Evolutionary conservation across 1,140 invertebrate species (phyloP).

Genomic region (Manduca sexta): DNA sequence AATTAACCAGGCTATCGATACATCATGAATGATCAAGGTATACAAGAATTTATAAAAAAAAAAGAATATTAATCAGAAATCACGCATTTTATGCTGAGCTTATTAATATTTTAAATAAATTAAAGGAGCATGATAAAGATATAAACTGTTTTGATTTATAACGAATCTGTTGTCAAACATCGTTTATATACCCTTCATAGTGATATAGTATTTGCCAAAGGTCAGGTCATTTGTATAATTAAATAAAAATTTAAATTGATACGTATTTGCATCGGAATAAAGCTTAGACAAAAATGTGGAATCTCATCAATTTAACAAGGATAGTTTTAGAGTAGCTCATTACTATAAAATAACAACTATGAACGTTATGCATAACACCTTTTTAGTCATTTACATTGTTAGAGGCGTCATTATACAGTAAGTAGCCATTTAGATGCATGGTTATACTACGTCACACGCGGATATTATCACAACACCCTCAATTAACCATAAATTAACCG

Average conservation of each 20-base stretch:
- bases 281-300: not conserved
- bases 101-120: conserved; percentile 2
- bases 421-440: conserved; percentile 16
- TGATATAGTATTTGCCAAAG: conserved; percentile 2
- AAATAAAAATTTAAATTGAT: conserved; percentile 8
- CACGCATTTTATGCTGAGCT: not conserved
- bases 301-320: too few relatives aligned
- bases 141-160: conserved; percentile 3
- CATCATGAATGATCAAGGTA: too few relatives aligned
- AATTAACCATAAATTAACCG: not conserved
- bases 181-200: conserved; percentile 1
- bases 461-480: conserved; percentile 2
- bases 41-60: not conserved
- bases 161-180: not conserved
- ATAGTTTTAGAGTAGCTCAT: not conserved
- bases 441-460: conserved; percentile 11
- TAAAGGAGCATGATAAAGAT: not conserved
- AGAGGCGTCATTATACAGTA: not conserved
- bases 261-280: not conserved
- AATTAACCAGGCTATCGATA: too few relatives aligned
- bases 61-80: not conserved
- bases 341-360: not conserved
- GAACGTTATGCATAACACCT: too few relatives aligned
- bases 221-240: conserved; percentile 6
- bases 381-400: too few relatives aligned